These are phyloP conservation scores for Amphiprion ocellaris DNA, from an alignment of 2,113 vertebrate genomes.

Conservation along the genomic window DNA sequence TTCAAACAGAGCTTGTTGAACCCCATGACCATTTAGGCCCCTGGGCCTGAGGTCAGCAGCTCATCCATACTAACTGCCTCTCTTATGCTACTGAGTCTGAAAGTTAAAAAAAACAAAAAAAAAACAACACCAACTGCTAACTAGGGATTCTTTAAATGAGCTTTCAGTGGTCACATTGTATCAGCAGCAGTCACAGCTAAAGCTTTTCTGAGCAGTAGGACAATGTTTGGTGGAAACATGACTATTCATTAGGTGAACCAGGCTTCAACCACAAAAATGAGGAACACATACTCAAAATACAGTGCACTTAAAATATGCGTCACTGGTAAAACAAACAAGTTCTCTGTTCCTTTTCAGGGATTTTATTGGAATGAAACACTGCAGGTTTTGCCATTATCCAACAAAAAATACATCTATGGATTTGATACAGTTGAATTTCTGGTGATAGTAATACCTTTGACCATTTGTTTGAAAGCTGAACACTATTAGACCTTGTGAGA, in stretches of 20 bases:
- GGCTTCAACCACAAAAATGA: neutral
- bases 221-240: neutral
- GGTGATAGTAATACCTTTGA: neutral
- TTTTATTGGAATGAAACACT: neutral
- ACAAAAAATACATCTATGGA: neutral
- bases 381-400: too few relatives aligned
- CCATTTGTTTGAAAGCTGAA: constrained; percentile 23
- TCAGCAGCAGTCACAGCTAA: constrained; percentile 5
- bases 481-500: constrained; percentile 7
- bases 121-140: neutral
- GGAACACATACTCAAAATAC: too few relatives aligned
- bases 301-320: too few relatives aligned
- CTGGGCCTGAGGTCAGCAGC: too few relatives aligned
- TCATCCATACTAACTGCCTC: neutral
- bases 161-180: constrained; percentile 6
- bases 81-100: neutral
- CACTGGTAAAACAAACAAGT: neutral
- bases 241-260: constrained; percentile 14
- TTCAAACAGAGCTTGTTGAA: too few relatives aligned
- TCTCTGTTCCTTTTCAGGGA: neutral
- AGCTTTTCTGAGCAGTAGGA: constrained; percentile 16
- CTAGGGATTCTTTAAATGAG: constrained; percentile 5
- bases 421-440: neutral
- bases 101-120: neutral
- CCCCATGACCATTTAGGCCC: too few relatives aligned